Percentiles rank a stretch among this genome's conserved stretches.
Conservation (phyloP, 2,113 vertebrate species). For the Cervus canadensis region DNA sequence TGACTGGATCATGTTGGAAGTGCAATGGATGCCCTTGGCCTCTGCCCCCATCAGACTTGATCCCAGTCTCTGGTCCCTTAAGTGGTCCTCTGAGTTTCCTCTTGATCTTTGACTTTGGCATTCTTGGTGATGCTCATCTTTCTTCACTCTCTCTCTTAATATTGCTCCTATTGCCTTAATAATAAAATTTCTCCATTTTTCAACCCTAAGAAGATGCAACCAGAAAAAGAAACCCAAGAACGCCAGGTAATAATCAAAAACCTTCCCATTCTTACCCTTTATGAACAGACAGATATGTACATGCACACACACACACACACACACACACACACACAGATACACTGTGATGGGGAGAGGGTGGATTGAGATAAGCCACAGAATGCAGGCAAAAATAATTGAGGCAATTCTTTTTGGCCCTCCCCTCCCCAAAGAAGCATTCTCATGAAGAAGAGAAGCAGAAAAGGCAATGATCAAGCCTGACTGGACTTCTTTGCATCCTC, state of each 20-base stretch:
- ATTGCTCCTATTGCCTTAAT: not conserved
- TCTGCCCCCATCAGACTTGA: no score
- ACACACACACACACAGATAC: not conserved
- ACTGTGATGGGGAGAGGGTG: not conserved
- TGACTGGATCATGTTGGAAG: rapidly evolving
- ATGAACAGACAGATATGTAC: rapidly evolving
- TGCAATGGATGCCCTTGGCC: rapidly evolving
- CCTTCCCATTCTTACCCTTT: not conserved
- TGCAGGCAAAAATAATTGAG: rapidly evolving
- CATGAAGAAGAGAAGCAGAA: no score
- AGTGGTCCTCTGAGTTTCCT: no score
- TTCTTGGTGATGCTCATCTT: not conserved
- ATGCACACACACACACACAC: no score
- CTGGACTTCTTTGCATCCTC: not conserved
- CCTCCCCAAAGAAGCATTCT: not conserved
- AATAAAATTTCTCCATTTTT: not conserved
- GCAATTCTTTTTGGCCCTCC: no score
- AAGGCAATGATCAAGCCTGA: rapidly evolving
- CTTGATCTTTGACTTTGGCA: not conserved
- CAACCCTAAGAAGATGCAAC: not conserved
- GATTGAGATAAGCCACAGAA: not conserved
- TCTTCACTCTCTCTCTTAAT: not conserved
- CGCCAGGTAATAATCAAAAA: not conserved
- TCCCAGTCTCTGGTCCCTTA: not conserved
- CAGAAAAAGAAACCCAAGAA: not conserved